Evolutionary conservation across 2,888 invertebrate species (phyloP), one percentile per base, ranked within the genome.

Genomic region (Xiphydria camelus): DNA sequence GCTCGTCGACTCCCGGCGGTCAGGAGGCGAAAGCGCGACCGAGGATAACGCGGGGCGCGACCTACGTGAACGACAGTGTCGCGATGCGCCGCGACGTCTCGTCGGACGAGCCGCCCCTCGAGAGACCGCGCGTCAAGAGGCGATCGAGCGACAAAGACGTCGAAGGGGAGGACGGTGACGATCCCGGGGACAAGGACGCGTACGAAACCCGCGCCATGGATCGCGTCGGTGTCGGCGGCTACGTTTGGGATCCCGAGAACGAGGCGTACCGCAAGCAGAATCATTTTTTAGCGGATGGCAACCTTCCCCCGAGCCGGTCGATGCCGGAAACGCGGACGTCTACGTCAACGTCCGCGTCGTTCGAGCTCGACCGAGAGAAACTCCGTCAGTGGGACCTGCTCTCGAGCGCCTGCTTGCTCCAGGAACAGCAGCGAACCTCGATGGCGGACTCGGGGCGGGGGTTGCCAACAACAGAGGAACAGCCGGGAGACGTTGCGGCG

Each of bases 381-480:
- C 81, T 91, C 61, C 82, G 91, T 40, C 91, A 91, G 69, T 91
- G 91, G 91, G 91, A 91, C 78, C 82, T 91, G 64, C 83, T 91
- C 85, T 91, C 91, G 48, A 91, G 91, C 79, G 91, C 74, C 51
- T 75, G 74, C 67, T 73, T 73, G 45, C 68, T 73, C 62, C 73
- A 74, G 67, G 73, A 74, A 58, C 73, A 73, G 65, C 70, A 73
- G 53, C 70, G 70, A 49, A 60, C 85, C 55, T 79, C 87, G 61
- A 83, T 85, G 82, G 84, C 78, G 58, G 79, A 78, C 54, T 65
- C 63, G 57, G 66, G 64, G 59, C 64, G 66, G 65, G 67, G 66
- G 61, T 66, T 67, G 68, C 67, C 66, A 55, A 51, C 46, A 61
- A 75, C 76, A 60, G 73, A 14, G 23, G 23, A 25, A 21, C 7